Base-by-base conservation (phyloP, 2,113 vertebrate species). In the Lagopus muta region DNA sequence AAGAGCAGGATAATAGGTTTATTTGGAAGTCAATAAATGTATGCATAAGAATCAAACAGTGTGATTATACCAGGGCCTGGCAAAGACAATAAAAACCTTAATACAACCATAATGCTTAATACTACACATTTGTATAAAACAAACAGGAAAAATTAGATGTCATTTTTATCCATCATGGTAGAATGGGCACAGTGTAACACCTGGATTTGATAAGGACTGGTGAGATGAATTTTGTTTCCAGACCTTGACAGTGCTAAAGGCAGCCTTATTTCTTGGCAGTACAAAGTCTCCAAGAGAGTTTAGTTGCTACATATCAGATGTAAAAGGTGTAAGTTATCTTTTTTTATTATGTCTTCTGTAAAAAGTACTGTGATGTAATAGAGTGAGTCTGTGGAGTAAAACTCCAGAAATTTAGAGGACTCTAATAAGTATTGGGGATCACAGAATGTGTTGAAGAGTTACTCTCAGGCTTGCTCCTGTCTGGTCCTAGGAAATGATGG, bases 41-140 rank as follows among this genome's bases (percentile, higher is more conserved):
- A 65, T 6, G 9, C 27, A 43, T 43, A 17, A 71, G 15, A 70
- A 34, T 42, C 89, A 65, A 25, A 77, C 82, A 92, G 94, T 13
- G 4, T 62, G 13, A 81, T 86, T 54, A 77, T 24, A 78, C 8
- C 38, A 86, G 38, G 42, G 28, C 50, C 34, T 82, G 47, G 21
- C 66, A 86, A 92, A 88, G 34, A 71, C 73, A 85, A 21, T n/a
- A 83, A 32, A n/a, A 82, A 83, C 88, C 38, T 70, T 88, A 36
- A 48, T 75, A 55, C 40, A 73, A 65, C 28, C 1, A 16, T 13
- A 65, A 34, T 72, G 24, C 2, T 52, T 58, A 86, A 75, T 38
- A 34, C 3, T 78, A 52, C 42, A 42, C 12, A 17, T 54, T 62
- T 17, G 6, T 25, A 24, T 12, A 75, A 82, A 38, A 45, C 8